Base-by-base conservation (phyloP, 2,888 invertebrate genomes). In the Drepanosiphum platanoidis region DNA sequence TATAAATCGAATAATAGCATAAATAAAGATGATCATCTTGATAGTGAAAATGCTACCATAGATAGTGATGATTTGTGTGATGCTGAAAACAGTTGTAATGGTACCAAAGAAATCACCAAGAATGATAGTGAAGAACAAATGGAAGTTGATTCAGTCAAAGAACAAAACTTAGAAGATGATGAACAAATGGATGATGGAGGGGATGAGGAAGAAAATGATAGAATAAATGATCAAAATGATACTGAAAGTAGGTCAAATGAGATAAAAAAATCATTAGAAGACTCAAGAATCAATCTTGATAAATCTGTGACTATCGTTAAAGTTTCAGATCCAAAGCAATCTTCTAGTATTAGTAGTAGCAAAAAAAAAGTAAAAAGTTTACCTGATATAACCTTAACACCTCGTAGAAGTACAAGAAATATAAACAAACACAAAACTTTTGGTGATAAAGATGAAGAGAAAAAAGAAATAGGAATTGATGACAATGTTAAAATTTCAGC, bases 371-470 rank as follows among this genome's bases (percentile, higher is more conserved):
- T 84, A 3, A 84, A 77, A 77, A 77, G 84, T 5, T 84, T 77
- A 30, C 84, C 84, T n/a, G 84, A 77, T 39, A 84, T 84, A 52
- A 84, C 84, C 1, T 58, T 84, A 77, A 91, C 91, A 22, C 92
- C 92, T 0, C 89, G 92, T 86, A 89, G 92, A 86, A 92, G 92
- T 89, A 90, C 92, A 64, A 89, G 93, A 52, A 92, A 92, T 88
- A 89, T 92, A 61, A 92, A 92, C 88, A 93, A 93, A 87, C 92
- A 92, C 18, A 90, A 89, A 87, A 90, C 89, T 86, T 90, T 90
- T 87, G 88, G 88, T 27, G 91, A 91, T 87, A 89, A 88, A 82
- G 89, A 89, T 61, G 89, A 89, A 86, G 89, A 89, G 64, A 88
- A 88, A 9, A 89, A 86, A 86, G 86, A 86, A 86, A n/a, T 87